Evolutionary conservation across 2,888 invertebrate species (phyloP), one percentile per base, ranked within the genome.

Genomic region (Adineta ricciae): DNA sequence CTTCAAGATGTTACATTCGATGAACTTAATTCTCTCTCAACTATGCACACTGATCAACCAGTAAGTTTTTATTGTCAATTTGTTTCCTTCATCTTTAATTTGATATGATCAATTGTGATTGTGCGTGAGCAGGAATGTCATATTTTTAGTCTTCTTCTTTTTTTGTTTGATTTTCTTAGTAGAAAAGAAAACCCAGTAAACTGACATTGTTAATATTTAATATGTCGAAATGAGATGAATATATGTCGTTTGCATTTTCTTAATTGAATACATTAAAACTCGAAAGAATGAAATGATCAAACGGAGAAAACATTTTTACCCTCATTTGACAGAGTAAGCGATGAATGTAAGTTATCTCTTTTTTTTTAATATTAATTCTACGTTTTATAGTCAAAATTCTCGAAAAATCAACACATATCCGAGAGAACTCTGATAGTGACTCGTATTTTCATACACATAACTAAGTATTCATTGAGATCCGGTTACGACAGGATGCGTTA

Each of bases 1-100:
- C 41, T 78, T 9, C 78, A 78, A 41, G 78, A 78, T 78, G 41
- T 78, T 14, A 78, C 78, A 41, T 78, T 78, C 11, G 78, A 78
- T n/a, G 78, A 78, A 78, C n/a, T 78, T 14, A 78, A 78, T 78
- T 41, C 78, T 41, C 24, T 78, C 9, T 41, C 78, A 41, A 1
- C 41, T 41, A 78, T 41, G 21, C 78, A 41, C n/a, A 8, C n/a
- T 41, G 78, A 78, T 78, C 78, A 78, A 64, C 64, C 16, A 32
- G 64, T 64, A 64, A 64, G 64, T 64, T 32, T 64, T 16, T 64
- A 14, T 24, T 64, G 8, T 49, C 14, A 14, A 49, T 49, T 49
- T 8, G 14, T 50, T 50, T 5, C 19, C 19, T 2, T 50, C 36
- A 4, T 64, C 32, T 36, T 32, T 64, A 36, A 32, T 64, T 16